phyloP scores from a whole-genome alignment of 2,113 vertebrate species.

The Archilochus colubris region DNA sequence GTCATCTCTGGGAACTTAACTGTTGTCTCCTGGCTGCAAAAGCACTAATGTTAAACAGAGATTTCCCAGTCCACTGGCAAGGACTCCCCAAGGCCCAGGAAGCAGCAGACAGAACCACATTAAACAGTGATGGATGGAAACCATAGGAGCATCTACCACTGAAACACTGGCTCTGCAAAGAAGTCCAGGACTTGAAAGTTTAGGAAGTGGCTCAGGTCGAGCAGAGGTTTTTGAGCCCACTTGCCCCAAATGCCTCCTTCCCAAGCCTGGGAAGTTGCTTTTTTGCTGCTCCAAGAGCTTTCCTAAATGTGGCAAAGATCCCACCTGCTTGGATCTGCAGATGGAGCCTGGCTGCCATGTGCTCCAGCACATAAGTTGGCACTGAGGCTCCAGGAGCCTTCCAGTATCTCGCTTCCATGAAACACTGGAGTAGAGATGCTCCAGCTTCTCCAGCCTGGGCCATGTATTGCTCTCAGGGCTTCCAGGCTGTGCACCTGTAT shows the following conservation, averaged over 20 bases:
- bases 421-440: rapidly evolving
- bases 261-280: rapidly evolving
- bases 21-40: neutral
- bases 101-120: neutral
- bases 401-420: rapidly evolving
- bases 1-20: neutral
- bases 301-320: rapidly evolving
- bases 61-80: neutral
- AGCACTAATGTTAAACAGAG: neutral
- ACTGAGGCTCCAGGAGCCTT: neutral
- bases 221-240: neutral
- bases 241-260: neutral
- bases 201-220: rapidly evolving
- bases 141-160: neutral
- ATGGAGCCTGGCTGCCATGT: rapidly evolving
- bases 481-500: neutral
- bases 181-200: rapidly evolving
- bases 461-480: rapidly evolving
- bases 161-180: neutral
- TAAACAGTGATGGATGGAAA: neutral
- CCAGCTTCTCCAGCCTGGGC: neutral
- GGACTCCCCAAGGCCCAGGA: neutral
- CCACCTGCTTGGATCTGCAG: neutral
- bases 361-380: neutral
- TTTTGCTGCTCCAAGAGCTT: neutral